phyloP scores from a whole-genome alignment of 2,113 vertebrate species.

The Paracanthobrama guichenoti region DNA sequence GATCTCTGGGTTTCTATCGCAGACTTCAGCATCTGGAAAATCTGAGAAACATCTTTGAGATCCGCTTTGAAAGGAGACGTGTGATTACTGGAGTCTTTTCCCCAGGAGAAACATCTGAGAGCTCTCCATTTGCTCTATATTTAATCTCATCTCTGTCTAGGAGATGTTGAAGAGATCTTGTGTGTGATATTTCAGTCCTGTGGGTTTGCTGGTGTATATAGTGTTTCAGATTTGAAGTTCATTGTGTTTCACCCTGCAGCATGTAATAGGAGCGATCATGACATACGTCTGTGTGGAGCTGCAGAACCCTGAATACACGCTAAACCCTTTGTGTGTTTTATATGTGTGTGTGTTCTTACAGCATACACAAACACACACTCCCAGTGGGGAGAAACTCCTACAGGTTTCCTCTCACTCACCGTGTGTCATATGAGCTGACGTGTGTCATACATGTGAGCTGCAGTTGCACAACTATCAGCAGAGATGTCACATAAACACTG shows the following conservation, averaged over 20 bases:
- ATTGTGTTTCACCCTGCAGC: constrained; percentile 21
- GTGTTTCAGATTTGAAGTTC: constrained; percentile 3
- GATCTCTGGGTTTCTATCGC: neutral
- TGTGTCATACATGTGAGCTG: constrained; percentile 50
- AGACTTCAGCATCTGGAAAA: neutral
- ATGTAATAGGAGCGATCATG: constrained; percentile 24
- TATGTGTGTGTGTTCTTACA: neutral
- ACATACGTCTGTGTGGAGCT: constrained; percentile 19
- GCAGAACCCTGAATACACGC: neutral
- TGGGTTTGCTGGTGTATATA: constrained; percentile 2
- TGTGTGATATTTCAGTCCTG: constrained; percentile 1
- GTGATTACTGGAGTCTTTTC: neutral
- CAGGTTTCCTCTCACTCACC: constrained; percentile 33
- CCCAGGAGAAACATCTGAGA: neutral
- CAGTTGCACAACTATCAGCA: constrained; percentile 38
- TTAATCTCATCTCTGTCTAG: neutral
- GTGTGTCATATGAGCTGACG: constrained; percentile 36
- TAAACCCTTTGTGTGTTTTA: constrained; percentile 1
- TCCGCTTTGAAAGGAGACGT: neutral
- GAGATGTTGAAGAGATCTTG: neutral
- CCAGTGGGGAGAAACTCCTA: neutral
- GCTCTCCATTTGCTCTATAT: neutral
- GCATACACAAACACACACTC: neutral
- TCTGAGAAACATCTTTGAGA: neutral
- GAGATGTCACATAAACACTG: constrained; percentile 26